Evolutionary conservation across 1,140 invertebrate genomes (phyloP), one percentile per base, ranked within the genome.

Genomic region (Heliconius hewitsoni): DNA sequence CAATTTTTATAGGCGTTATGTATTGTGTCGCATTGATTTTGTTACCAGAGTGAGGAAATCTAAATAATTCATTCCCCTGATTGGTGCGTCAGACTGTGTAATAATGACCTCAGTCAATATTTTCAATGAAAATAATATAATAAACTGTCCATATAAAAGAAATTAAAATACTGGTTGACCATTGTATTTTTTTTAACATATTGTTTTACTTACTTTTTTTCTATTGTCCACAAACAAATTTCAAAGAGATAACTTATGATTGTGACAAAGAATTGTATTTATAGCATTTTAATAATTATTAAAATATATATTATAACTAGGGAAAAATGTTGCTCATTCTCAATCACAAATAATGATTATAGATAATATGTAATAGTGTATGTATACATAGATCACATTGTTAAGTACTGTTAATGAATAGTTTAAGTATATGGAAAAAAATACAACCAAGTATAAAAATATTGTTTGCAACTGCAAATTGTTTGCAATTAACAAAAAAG

Each of bases 301-400:
- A 11, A 76, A 70, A 76, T 71, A 55, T 76, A 71, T 70, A 72
- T 70, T 77, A 77, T 77, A 42, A n/a, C 39, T 77, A 77, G 52
- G 50, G 30, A 66, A 80, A 72, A 75, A 80, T 55, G 74, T 82
- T 82, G 81, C 81, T 82, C 80, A 83, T 66, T 81, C 55, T 79
- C 71, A 78, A 82, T 82, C 81, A 82, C 77, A 82, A 82, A 79
- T 66, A 66, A 66, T 66, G 9, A 57, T 27, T 82, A 77, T 79
- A 82, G 60, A 39, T 80, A 74, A 79, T 79, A 76, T 80, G 55
- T 75, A 60, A 75, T 75, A 75, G 34, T 52, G 50, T 52, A 75
- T 60, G 37, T 76, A 80, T 74, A 79, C 78, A 76, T 80, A 80
- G 73, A 80, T 74, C 70, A 77, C 80, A 78, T 81, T 78, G 77